Base-by-base conservation (phyloP, 2,797 vertebrate genomes). In the Vireo griseus region DNA sequence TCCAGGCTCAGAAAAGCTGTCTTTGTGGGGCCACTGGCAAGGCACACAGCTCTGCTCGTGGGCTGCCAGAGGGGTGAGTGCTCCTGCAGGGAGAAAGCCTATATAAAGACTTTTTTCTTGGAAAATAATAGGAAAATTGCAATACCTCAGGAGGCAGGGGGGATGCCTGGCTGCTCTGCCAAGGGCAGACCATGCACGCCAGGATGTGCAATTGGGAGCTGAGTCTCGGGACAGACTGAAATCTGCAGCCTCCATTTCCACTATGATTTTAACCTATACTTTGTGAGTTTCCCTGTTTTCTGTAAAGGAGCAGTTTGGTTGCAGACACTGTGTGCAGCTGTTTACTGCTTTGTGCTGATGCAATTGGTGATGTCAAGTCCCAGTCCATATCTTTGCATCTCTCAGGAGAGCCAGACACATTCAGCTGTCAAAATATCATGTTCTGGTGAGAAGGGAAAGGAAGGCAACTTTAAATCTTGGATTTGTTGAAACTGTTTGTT, bases 351-450 rank as follows among this genome's bases (percentile, higher is more conserved):
- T 79, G 67, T 76, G 63, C 73, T 85, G 72, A 80, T 94, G 80
- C 54, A 90, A 61, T 37, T 75, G 47, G 39, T n/a, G 68, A 86
- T 91, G 84, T 95, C 51, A 93, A 68, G 33, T 80, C 78, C 85
- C 57, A 51, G 72, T 45, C 76, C 45, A 11, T 66, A 68, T 86
- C 72, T 91, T 71, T 75, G 50, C 39, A 67, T 82, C 65, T 65
- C 90, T 91, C 0, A 0, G 61, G 86, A 93, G 10, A 91, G 11
- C 35, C 55, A 94, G 72, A 62, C 39, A 62, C 51, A 69, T 69
- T 95, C 90, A 94, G 86, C 91, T 95, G 92, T 86, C 66, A 92
- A 95, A 93, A 95, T 90, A 80, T 1, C 54, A 75, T 3, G 0
- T 86, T 92, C 57, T 90, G 40, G 35, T 89, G 65, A 35, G 61